Conservation (phyloP, 2,113 vertebrate species). For the Procavia capensis region DNA sequence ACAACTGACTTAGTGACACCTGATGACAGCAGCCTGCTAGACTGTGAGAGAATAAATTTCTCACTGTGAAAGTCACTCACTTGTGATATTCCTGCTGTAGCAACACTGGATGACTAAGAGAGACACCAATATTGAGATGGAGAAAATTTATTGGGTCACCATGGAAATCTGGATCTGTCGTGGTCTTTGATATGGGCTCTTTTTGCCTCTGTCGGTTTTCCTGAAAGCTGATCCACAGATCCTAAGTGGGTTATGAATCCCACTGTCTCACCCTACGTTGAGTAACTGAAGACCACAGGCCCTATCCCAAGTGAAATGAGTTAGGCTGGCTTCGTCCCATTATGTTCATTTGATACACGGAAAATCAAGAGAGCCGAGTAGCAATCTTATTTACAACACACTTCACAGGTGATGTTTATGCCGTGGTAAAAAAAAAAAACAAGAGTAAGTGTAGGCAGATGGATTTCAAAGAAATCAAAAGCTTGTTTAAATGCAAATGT, state of each 20-base stretch:
- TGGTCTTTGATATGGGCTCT: background rate
- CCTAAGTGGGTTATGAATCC: background rate
- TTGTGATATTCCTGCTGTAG: too few relatives aligned
- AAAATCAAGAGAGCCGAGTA: constrained; percentile 12
- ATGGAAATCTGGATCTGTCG: background rate
- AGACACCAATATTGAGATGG: background rate
- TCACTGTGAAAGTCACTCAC: too few relatives aligned
- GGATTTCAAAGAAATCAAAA: constrained; percentile 75
- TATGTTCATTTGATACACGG: background rate
- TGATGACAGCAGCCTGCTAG: too few relatives aligned
- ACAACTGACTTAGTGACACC: too few relatives aligned
- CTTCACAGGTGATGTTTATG: constrained; percentile 69
- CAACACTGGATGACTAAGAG: background rate
- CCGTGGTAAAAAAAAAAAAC: constrained; percentile 51
- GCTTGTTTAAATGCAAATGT: constrained; percentile 81
- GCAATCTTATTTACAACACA: background rate
- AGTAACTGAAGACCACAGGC: background rate
- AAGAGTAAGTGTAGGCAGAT: constrained; percentile 63
- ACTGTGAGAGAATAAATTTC: background rate
- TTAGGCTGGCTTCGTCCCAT: background rate
- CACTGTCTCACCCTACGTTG: background rate
- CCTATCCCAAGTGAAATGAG: background rate
- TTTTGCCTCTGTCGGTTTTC: background rate
- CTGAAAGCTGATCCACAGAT: background rate
- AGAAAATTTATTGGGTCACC: background rate